Percentiles rank a stretch among this genome's conserved stretches.
These are phyloP conservation scores for Hippoglossus stenolepis DNA, from an alignment of 2,113 vertebrate species.

Conservation along the genomic window DNA sequence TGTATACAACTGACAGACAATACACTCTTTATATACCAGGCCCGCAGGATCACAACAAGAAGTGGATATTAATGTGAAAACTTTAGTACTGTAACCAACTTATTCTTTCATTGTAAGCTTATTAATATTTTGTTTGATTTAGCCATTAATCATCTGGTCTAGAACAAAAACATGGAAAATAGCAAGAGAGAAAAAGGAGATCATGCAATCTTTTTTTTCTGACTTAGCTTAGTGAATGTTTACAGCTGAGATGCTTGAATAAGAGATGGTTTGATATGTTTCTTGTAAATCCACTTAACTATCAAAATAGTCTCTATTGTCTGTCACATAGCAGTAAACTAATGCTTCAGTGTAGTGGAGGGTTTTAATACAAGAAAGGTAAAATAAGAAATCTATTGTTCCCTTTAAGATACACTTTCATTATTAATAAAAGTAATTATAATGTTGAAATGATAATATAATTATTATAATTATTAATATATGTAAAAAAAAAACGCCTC, in stretches of 20 bases:
- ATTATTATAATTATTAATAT: background rate
- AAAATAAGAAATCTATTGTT: background rate
- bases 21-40: background rate
- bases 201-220: background rate
- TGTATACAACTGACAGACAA: constrained; percentile 11
- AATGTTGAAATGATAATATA: too few species aligned
- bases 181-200: background rate
- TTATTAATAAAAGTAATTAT: too few species aligned
- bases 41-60: background rate
- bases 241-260: background rate
- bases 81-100: background rate
- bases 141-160: background rate
- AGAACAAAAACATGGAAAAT: background rate
- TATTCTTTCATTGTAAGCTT: background rate
- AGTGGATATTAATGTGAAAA: background rate
- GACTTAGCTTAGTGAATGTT: background rate
- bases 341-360: background rate
- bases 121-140: background rate
- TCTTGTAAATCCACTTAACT: too few species aligned
- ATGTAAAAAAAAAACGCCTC: constrained; percentile 1
- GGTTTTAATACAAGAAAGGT: background rate
- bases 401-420: too few species aligned
- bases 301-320: background rate
- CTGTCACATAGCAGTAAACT: background rate
- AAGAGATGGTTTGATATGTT: background rate